Conservation (phyloP, 2,797 vertebrate species). For the Scleropages formosus region DNA sequence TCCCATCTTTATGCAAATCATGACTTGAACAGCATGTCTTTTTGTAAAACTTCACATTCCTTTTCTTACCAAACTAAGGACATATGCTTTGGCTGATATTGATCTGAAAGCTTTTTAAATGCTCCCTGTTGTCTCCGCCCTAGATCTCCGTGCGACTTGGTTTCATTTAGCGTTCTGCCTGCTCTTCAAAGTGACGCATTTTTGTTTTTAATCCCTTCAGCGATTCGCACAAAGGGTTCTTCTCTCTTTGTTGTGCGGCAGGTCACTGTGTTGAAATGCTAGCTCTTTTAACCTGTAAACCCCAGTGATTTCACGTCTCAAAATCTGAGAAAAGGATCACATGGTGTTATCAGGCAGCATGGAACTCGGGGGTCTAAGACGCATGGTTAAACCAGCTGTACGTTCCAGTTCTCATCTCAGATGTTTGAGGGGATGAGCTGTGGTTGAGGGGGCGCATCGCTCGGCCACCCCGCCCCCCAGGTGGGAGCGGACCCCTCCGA, state of each 20-base stretch:
- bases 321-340: conserved; percentile 75
- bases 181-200: conserved; percentile 53
- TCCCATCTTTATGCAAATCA: conserved; percentile 53
- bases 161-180: conserved; percentile 47
- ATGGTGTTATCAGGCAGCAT: conserved; percentile 75
- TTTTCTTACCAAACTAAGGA: conserved; percentile 62
- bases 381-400: too few species aligned
- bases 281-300: conserved; percentile 80
- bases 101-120: conserved; percentile 59
- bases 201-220: conserved; percentile 44
- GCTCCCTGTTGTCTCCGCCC: conserved; percentile 54
- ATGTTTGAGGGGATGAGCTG: too few species aligned
- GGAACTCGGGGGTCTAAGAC: too few species aligned
- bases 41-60: conserved; percentile 39
- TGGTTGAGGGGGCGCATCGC: too few species aligned
- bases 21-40: conserved; percentile 52
- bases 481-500: conserved; percentile 32
- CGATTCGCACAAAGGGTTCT: conserved; percentile 31
- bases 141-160: conserved; percentile 59
- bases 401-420: too few species aligned
- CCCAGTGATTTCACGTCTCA: conserved; percentile 83
- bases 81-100: conserved; percentile 65
- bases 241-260: conserved; percentile 43
- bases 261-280: conserved; percentile 80
- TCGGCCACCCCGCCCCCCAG: too few species aligned